Evolutionary conservation across 1,140 invertebrate genomes (phyloP).

Genomic region (Anastatus disparis): DNA sequence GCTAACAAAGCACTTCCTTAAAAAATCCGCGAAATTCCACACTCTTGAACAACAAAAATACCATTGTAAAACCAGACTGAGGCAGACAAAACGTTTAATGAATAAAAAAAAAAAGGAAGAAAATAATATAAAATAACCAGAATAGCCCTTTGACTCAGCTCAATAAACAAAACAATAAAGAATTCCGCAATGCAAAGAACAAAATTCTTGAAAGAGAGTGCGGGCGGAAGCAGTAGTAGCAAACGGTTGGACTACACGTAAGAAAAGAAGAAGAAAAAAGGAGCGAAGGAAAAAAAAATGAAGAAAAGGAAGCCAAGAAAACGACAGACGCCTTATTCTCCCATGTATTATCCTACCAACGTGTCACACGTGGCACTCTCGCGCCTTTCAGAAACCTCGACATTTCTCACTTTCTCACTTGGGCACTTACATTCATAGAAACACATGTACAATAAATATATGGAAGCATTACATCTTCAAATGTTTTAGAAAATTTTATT

Average conservation of each 20-base stretch:
- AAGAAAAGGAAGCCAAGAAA: neutral
- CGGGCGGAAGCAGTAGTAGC: conserved; percentile 32
- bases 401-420: neutral
- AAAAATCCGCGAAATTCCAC: neutral
- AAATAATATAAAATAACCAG: too few relatives aligned
- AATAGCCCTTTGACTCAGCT: neutral
- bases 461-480: too few relatives aligned
- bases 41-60: neutral
- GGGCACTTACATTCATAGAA: neutral
- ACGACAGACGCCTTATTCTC: conserved; percentile 1
- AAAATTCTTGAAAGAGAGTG: conserved; percentile 23
- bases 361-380: conserved; percentile 29
- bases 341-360: conserved; percentile 4
- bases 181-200: neutral
- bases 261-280: conserved; percentile 6
- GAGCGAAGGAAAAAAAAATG: conserved; percentile 11
- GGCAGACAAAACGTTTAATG: neutral
- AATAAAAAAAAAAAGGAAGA: conserved; percentile 1
- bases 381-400: conserved; percentile 16
- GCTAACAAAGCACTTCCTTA: neutral
- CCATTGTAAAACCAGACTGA: neutral
- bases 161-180: conserved; percentile 10
- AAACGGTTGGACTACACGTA: neutral
- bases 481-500: too few relatives aligned
- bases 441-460: too few relatives aligned